phyloP scores from a whole-genome alignment of 2,113 vertebrate genomes.

The Baryphthengus martii region DNA sequence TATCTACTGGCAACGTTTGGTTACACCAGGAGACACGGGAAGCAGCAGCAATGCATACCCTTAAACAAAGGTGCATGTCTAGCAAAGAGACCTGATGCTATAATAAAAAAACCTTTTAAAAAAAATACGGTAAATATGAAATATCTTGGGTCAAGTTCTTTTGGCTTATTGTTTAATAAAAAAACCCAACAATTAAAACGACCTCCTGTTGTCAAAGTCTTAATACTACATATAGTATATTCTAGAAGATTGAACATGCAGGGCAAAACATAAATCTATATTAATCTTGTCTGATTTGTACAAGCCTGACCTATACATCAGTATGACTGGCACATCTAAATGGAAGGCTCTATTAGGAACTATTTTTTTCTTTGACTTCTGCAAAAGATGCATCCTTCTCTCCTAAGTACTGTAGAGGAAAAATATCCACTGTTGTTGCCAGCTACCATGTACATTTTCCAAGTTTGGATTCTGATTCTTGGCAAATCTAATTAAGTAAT shows the following conservation, averaged over 20 bases:
- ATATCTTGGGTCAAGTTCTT: neutral
- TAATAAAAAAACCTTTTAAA: neutral
- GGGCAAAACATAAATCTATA: neutral
- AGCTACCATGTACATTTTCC: neutral
- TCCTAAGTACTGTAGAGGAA: neutral
- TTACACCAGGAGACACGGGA: neutral
- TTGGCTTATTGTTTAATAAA: neutral
- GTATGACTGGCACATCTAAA: neutral
- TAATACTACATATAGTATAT: neutral
- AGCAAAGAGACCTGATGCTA: neutral
- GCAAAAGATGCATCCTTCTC: neutral
- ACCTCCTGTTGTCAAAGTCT: neutral
- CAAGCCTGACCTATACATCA: neutral
- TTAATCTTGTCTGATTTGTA: neutral
- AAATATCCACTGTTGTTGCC: neutral
- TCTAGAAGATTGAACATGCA: neutral
- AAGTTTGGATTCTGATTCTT: neutral
- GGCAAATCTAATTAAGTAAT: neutral
- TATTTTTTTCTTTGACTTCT: neutral
- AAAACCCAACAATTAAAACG: neutral
- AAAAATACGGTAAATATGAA: neutral
- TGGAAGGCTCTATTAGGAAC: neutral
- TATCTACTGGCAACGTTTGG: neutral
- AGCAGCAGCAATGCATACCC: neutral
- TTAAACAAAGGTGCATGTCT: neutral